A percentile compares a stretch with the other conserved stretches of the same genome.
Conservation (phyloP, 2,888 invertebrate species). For the Hydropsyche betteni region DNA sequence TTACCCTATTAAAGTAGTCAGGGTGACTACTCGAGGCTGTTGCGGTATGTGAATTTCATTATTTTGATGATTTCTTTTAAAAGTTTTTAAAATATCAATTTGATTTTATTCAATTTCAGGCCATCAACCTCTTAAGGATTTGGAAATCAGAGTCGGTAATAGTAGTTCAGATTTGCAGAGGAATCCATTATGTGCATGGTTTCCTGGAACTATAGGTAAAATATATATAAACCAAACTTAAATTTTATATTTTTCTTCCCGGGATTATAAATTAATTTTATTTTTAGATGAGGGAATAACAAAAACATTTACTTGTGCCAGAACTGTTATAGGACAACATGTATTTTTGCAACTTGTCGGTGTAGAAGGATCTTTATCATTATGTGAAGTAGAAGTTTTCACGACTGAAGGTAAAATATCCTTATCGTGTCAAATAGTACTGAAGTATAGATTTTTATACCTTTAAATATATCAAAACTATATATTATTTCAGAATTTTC, state of each 20-base stretch:
- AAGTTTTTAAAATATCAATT: background rate
- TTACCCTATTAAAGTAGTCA: conserved; percentile 84
- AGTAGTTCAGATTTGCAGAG: conserved; percentile 86
- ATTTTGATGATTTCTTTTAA: background rate
- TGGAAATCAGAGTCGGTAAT: conserved; percentile 91
- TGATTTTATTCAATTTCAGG: conserved; percentile 62
- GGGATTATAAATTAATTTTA: conserved; percentile 1
- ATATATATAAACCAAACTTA: background rate
- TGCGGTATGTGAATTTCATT: conserved; percentile 67
- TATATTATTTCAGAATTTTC: conserved; percentile 76
- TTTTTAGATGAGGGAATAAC: conserved; percentile 86
- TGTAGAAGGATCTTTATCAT: conserved; percentile 86
- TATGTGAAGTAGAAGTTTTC: conserved; percentile 93
- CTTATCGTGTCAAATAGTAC: too few relatives aligned
- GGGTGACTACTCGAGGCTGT: conserved; percentile 85
- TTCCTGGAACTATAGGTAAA: conserved; percentile 86
- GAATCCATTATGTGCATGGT: conserved; percentile 93
- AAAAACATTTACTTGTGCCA: conserved; percentile 88
- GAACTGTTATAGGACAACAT: conserved; percentile 84
- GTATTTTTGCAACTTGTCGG: conserved; percentile 91
- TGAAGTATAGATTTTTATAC: background rate
- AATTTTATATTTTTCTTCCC: background rate
- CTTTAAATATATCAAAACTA: background rate
- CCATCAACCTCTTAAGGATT: conserved; percentile 86
- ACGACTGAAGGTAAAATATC: conserved; percentile 80